Percentiles rank a stretch among this genome's conserved stretches.
Evolutionary conservation across 2,888 invertebrate genomes (phyloP).

Genomic region (Philaethria dido): DNA sequence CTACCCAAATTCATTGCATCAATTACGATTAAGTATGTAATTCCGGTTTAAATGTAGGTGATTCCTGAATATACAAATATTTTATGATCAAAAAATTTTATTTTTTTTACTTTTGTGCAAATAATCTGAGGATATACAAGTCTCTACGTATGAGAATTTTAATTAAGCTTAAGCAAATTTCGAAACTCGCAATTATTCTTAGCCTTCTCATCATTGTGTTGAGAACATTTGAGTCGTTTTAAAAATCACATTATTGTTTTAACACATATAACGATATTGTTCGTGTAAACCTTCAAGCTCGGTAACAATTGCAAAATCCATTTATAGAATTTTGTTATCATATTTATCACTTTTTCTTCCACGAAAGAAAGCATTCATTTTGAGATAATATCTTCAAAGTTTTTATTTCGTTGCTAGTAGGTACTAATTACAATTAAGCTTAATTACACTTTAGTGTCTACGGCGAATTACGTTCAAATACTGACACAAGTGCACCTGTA

Average conservation of each 20-base stretch:
- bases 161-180: constrained; percentile 9
- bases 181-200: constrained; percentile 7
- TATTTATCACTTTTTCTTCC: constrained; percentile 4
- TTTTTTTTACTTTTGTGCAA: not conserved
- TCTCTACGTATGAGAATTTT: not conserved
- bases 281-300: constrained; percentile 33
- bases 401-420: not conserved
- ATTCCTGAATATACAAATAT: constrained; percentile 21
- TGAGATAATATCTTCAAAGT: not conserved
- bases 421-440: constrained; percentile 2
- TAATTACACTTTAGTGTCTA: not conserved
- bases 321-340: constrained; percentile 12
- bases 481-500: constrained; percentile 52
- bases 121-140: too few relatives aligned
- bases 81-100: constrained; percentile 12
- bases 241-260: constrained; percentile 50
- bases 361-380: constrained; percentile 18
- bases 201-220: constrained; percentile 51
- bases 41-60: constrained; percentile 31
- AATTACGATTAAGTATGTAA: constrained; percentile 31
- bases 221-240: constrained; percentile 44
- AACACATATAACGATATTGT: constrained; percentile 38
- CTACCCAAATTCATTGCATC: constrained; percentile 26
- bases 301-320: not conserved
- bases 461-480: constrained; percentile 17